A percentile compares a stretch with the other conserved stretches of the same genome.
Conservation (phyloP, 2,113 vertebrate genomes). For the Muntiacus muntjak region DNA sequence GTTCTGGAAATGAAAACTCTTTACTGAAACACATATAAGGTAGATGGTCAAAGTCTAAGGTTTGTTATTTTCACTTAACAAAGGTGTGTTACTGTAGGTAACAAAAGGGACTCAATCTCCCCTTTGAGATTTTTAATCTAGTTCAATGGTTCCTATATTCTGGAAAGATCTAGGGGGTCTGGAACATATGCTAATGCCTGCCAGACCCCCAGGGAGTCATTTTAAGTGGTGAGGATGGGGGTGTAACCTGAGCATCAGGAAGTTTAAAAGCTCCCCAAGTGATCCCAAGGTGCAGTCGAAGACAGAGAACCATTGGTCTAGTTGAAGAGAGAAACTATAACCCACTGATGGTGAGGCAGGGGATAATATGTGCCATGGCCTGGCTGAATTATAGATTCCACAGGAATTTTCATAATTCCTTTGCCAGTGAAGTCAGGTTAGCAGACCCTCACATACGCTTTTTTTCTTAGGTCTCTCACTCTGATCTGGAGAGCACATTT, state of each 20-base stretch:
- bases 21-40: neutral
- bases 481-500: neutral
- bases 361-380: accelerated
- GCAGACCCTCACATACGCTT: neutral
- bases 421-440: neutral
- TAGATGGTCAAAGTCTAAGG: neutral
- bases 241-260: neutral
- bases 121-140: neutral
- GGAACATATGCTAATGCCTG: accelerated
- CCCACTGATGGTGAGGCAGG: neutral
- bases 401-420: neutral
- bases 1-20: neutral
- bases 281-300: neutral
- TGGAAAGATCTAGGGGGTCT: neutral
- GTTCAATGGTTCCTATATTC: neutral
- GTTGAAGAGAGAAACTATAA: neutral
- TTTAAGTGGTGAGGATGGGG: neutral
- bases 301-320: neutral
- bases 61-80: neutral
- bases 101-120: neutral
- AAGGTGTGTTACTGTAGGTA: neutral
- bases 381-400: neutral
- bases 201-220: neutral
- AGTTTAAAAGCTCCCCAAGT: neutral
- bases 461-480: neutral